Conservation (phyloP, 2,113 vertebrate genomes). For the Coracopsis vasa region DNA sequence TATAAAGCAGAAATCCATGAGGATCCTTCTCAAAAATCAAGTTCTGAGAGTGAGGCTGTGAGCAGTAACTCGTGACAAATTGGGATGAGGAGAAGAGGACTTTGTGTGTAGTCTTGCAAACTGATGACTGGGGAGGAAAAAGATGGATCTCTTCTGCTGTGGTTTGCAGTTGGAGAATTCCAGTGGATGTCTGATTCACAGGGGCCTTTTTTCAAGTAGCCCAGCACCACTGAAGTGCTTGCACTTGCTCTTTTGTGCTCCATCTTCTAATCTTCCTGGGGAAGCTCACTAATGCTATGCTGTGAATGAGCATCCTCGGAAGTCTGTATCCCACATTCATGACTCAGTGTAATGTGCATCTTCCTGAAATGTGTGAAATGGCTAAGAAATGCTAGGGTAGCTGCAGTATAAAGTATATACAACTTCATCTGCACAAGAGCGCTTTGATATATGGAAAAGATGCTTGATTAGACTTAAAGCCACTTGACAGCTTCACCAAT, state of each 20-base stretch:
- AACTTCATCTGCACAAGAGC: background rate
- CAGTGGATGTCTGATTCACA: background rate
- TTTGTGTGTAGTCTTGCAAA: rapidly evolving
- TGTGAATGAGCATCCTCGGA: background rate
- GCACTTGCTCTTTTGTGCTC: background rate
- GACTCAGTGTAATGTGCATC: background rate
- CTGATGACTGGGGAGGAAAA: background rate
- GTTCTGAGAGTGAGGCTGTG: background rate
- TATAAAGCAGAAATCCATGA: background rate
- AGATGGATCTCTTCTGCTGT: background rate
- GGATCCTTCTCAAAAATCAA: background rate
- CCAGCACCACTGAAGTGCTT: background rate
- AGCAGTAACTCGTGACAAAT: background rate
- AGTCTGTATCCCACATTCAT: background rate
- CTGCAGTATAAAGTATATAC: background rate
- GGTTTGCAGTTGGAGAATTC: background rate
- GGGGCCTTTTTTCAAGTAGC: background rate
- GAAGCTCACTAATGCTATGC: background rate
- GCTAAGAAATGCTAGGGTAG: background rate
- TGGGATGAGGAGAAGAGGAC: background rate
- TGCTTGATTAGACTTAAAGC: background rate
- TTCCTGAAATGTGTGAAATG: background rate
- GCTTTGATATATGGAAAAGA: background rate
- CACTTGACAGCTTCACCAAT: background rate
- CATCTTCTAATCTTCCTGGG: background rate